These are phyloP conservation scores for Conus canariensis DNA, from an alignment of 2,888 invertebrate genomes.

Conservation along the genomic window DNA sequence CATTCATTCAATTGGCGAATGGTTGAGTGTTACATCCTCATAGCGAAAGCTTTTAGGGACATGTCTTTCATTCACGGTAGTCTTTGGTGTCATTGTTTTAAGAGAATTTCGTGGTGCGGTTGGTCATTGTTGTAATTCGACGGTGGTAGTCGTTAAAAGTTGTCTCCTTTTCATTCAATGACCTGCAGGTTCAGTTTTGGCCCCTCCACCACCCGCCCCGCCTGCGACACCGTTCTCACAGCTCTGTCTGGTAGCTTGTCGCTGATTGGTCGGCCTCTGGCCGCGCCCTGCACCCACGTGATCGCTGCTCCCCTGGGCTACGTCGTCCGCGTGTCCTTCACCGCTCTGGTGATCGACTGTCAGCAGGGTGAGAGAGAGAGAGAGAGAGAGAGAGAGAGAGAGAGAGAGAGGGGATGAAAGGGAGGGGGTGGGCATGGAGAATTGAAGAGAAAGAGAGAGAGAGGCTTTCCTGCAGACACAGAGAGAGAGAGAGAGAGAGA, in stretches of 20 bases:
- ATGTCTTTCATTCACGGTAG: no score
- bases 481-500: no score
- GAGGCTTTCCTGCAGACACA: background rate
- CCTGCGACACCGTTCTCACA: conserved; percentile 30
- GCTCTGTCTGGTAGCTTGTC: conserved; percentile 26
- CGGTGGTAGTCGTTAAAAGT: no score
- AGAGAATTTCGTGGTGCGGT: no score
- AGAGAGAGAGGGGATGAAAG: background rate
- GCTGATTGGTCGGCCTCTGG: conserved; percentile 40
- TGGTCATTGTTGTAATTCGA: no score
- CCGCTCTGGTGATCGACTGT: conserved; percentile 25
- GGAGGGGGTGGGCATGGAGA: background rate
- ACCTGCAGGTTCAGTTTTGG: background rate
- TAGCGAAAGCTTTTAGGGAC: no score
- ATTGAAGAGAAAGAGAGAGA: background rate
- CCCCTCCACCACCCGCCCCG: background rate
- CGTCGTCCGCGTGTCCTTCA: conserved; percentile 29
- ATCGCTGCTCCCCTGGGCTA: conserved; percentile 35
- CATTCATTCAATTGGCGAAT: no score
- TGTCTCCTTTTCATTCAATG: no score
- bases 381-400: background rate
- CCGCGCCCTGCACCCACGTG: conserved; percentile 13
- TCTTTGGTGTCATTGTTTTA: no score
- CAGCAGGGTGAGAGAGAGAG: conserved; percentile 9
- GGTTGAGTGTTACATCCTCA: no score